These are phyloP conservation scores for Chesias legatella DNA, from an alignment of 2,888 invertebrate species.

Conservation along the genomic window DNA sequence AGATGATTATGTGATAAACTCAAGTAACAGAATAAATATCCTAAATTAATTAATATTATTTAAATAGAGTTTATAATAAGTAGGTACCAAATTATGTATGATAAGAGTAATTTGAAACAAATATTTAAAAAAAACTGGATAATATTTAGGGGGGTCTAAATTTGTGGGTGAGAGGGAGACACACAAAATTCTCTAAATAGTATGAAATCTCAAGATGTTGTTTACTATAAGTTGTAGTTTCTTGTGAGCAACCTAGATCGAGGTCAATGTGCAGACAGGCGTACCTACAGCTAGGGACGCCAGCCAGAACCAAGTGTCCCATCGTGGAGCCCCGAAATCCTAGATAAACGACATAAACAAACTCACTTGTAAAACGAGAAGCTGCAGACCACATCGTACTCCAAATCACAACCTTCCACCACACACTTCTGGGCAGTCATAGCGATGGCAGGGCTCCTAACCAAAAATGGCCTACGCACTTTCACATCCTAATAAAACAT, in stretches of 20 bases:
- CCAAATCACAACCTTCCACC: constrained; percentile 74
- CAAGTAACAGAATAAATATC: too few relatives aligned
- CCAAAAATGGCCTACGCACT: constrained; percentile 59
- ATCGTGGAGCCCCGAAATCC: constrained; percentile 1
- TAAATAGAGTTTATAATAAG: too few relatives aligned
- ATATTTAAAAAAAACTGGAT: too few relatives aligned
- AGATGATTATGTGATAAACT: too few relatives aligned
- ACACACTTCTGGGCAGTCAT: constrained; percentile 74
- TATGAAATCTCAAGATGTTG: constrained; percentile 17
- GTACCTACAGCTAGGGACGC: constrained; percentile 16
- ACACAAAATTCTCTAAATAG: constrained; percentile 6
- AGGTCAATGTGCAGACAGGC: constrained; percentile 24
- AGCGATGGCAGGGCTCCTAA: constrained; percentile 48
- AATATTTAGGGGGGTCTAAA: background rate
- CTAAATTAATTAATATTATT: too few relatives aligned
- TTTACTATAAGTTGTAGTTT: constrained; percentile 21
- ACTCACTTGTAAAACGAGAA: constrained; percentile 78
- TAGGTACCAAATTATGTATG: too few relatives aligned
- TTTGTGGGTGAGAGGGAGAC: background rate
- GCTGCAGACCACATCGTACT: constrained; percentile 77
- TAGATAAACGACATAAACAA: constrained; percentile 40
- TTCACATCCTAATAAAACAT: constrained; percentile 65
- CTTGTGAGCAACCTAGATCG: constrained; percentile 19
- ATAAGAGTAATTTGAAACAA: too few relatives aligned
- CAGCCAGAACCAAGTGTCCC: background rate